These are phyloP conservation scores for Arizona elegans DNA, from an alignment of 2,113 vertebrate species.

Conservation along the genomic window DNA sequence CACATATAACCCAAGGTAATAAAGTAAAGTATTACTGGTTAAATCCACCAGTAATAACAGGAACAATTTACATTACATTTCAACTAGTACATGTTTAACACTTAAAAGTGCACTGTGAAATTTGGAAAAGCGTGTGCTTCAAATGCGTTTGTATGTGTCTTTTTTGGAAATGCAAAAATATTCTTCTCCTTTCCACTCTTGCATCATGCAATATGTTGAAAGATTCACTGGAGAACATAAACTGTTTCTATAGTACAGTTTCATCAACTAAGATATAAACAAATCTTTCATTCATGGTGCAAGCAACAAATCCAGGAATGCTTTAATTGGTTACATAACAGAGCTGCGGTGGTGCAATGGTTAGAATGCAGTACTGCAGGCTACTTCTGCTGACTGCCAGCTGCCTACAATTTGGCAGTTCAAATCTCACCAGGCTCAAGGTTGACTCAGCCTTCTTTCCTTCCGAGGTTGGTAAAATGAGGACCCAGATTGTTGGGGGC, in stretches of 20 bases:
- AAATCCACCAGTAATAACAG: neutral
- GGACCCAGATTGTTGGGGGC: no score
- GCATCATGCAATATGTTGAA: neutral
- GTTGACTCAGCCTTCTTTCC: no score
- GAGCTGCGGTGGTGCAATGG: no score
- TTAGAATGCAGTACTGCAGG: no score
- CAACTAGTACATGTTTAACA: neutral
- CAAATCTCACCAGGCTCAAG: no score
- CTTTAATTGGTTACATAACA: neutral
- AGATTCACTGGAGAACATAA: neutral
- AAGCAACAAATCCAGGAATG: neutral
- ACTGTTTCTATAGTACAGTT: neutral
- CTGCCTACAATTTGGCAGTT: no score
- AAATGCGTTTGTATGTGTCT: neutral
- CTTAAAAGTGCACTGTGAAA: neutral
- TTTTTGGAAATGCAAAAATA: neutral
- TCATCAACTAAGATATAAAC: neutral
- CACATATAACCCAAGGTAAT: neutral
- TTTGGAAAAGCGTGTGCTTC: neutral
- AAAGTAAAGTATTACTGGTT: neutral
- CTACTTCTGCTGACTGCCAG: no score
- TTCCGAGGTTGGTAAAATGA: no score
- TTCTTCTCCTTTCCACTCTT: neutral
- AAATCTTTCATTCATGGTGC: neutral
- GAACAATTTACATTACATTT: neutral